These are phyloP conservation scores for Gallinago media DNA, from an alignment of 2,113 vertebrate species.

Conservation along the genomic window DNA sequence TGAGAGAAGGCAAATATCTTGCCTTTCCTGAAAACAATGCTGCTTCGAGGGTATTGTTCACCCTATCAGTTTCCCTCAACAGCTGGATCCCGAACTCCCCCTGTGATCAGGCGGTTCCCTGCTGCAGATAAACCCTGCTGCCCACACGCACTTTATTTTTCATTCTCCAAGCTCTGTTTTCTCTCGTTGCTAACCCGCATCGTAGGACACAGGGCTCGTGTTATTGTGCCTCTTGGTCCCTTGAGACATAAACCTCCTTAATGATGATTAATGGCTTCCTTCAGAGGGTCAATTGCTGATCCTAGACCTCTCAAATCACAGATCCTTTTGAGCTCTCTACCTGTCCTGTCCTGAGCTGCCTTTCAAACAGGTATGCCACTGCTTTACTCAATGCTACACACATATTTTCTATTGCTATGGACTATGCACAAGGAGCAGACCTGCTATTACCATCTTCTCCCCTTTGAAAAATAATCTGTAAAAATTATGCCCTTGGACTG, in stretches of 20 bases:
- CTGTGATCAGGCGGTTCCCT: background rate
- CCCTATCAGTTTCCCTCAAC: background rate
- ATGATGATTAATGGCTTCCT: conserved; percentile 32
- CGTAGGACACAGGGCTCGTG: fast-evolving
- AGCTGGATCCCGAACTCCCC: background rate
- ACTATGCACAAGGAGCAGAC: background rate
- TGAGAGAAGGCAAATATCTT: conserved; percentile 33
- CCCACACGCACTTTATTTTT: background rate
- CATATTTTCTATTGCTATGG: background rate
- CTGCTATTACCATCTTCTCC: background rate
- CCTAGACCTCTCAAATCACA: background rate
- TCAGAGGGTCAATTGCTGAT: background rate
- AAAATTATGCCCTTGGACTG: background rate
- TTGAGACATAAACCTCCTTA: background rate
- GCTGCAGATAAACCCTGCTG: background rate
- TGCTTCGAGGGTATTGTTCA: background rate
- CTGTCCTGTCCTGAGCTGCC: background rate
- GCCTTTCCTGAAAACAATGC: conserved; percentile 7
- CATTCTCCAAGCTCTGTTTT: background rate
- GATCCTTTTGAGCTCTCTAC: background rate
- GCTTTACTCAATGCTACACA: background rate
- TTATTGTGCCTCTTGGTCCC: background rate
- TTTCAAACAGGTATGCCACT: background rate
- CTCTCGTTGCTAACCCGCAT: background rate
- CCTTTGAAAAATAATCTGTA: background rate